A percentile compares a stretch with the other conserved stretches of the same genome.
Conservation (phyloP, 1,140 invertebrate genomes). For the Coenobita brevimanus region DNA sequence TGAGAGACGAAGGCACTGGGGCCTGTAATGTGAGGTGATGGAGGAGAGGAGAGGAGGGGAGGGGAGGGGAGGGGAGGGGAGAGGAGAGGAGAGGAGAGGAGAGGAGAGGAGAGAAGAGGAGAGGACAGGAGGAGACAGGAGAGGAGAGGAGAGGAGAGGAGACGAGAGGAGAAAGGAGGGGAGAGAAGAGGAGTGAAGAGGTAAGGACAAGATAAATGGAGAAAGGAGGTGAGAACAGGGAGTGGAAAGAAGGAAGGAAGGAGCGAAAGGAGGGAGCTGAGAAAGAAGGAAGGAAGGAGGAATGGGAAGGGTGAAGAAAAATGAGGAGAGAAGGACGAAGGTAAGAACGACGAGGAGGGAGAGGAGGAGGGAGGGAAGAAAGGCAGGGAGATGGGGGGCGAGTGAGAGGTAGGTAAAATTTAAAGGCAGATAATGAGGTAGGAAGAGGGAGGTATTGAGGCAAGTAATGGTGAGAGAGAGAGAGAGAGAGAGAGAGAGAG, state of each 20-base stretch:
- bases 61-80: too few relatives aligned
- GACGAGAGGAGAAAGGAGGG: background rate
- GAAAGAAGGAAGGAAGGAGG: background rate
- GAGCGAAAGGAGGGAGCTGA: background rate
- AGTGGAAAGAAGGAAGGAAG: background rate
- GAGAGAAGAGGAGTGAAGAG: background rate
- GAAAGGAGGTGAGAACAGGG: conserved; percentile 1
- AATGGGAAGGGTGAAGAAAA: background rate
- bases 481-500: too few relatives aligned
- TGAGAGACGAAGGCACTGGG: too few relatives aligned
- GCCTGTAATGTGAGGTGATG: too few relatives aligned
- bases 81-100: background rate
- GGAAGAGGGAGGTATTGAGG: background rate
- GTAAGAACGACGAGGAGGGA: background rate
- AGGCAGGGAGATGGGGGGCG: background rate
- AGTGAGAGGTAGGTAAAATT: background rate
- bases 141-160: background rate
- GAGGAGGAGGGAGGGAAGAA: background rate
- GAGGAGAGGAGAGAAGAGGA: conserved; percentile 3
- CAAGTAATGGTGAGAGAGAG: background rate
- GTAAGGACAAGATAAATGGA: background rate
- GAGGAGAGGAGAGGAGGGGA: background rate
- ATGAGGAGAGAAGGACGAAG: background rate
- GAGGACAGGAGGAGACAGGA: background rate
- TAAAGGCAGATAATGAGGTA: too few relatives aligned